Percentiles rank a stretch among this genome's conserved stretches.
Conservation (phyloP, 2,888 invertebrate genomes). For the Calameuta pallipes region DNA sequence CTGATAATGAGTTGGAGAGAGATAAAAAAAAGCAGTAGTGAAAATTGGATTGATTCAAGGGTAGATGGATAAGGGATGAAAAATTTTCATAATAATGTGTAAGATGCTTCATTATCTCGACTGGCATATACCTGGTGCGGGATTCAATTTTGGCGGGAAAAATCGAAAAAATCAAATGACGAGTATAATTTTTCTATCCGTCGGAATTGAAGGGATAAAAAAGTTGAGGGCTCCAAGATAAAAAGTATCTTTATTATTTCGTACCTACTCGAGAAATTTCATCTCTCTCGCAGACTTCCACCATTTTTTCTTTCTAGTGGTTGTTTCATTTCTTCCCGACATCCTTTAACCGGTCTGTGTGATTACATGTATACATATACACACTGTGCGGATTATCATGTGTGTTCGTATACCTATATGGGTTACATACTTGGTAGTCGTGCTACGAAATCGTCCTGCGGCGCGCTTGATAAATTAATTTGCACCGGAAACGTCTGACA, state of each 20-base stretch:
- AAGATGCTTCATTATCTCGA: neutral
- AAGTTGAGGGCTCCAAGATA: neutral
- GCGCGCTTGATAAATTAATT: constrained; percentile 59
- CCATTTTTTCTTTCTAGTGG: neutral
- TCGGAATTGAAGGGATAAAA: neutral
- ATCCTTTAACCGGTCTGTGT: neutral
- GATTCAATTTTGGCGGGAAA: neutral
- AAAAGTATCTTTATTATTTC: neutral
- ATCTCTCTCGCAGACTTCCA: neutral
- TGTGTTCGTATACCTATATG: neutral
- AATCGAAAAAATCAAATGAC: neutral
- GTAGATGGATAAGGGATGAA: neutral
- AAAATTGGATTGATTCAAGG: neutral
- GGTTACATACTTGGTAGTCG: neutral
- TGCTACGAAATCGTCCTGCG: constrained; percentile 24
- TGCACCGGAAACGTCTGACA: constrained; percentile 60
- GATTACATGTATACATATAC: neutral
- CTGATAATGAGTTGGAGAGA: neutral
- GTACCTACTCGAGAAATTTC: neutral
- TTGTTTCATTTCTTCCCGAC: neutral
- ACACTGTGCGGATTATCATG: neutral
- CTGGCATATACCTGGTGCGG: neutral
- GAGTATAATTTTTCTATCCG: neutral
- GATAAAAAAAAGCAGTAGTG: neutral
- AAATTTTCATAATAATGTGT: neutral